These are phyloP conservation scores for Heliconius congener DNA, from an alignment of 1,140 invertebrate species.

Conservation along the genomic window DNA sequence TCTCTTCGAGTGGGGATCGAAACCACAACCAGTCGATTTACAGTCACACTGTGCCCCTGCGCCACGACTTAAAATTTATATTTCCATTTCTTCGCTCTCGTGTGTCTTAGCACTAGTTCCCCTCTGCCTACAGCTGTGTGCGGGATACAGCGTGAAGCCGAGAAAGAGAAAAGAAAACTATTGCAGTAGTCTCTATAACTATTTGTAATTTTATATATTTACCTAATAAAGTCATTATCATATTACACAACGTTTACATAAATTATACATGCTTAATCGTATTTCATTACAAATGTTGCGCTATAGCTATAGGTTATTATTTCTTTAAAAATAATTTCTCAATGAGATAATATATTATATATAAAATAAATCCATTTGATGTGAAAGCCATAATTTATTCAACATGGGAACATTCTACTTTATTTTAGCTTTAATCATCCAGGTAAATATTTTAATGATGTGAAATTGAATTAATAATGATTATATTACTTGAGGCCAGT, in stretches of 20 bases:
- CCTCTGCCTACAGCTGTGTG: no score
- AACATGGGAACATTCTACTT: slow-evolving; percentile 61
- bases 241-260: slow-evolving; percentile 21
- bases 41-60: no score
- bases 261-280: slow-evolving; percentile 47
- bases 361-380: slow-evolving; percentile 49
- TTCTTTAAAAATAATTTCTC: slow-evolving; percentile 28
- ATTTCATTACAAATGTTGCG: slow-evolving; percentile 30
- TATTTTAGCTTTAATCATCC: slow-evolving; percentile 56
- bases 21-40: no score
- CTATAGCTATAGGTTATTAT: slow-evolving; percentile 4
- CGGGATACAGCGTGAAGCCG: no score
- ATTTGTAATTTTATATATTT: not conserved
- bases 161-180: no score
- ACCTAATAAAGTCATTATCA: slow-evolving; percentile 2
- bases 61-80: no score
- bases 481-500: no score
- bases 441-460: slow-evolving; percentile 50
- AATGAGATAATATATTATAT: slow-evolving; percentile 55
- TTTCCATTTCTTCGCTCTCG: no score
- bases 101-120: no score
- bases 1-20: no score
- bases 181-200: not conserved
- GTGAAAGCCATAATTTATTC: slow-evolving; percentile 43
- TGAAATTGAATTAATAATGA: not conserved